These are phyloP conservation scores for Cheilosia urbana DNA, from an alignment of 2,888 invertebrate genomes.

Conservation along the genomic window DNA sequence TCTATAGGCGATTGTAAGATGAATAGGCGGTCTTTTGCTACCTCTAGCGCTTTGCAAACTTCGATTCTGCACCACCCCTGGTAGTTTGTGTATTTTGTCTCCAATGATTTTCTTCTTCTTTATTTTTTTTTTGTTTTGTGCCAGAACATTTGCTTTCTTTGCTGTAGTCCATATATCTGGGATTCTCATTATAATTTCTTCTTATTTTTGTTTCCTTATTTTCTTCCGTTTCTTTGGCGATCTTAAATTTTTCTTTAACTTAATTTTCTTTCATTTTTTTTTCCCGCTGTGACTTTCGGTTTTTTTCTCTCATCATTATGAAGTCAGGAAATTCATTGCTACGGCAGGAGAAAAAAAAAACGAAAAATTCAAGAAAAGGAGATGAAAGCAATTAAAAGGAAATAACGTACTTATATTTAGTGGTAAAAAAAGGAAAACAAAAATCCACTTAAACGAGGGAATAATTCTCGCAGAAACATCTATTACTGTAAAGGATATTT, in stretches of 20 bases:
- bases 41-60: slow-evolving; percentile 51
- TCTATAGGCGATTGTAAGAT: slow-evolving; percentile 36
- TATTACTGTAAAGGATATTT: slow-evolving; percentile 55
- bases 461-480: slow-evolving; percentile 31
- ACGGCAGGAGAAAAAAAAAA: slow-evolving; percentile 27
- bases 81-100: background rate
- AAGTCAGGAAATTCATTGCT: slow-evolving; percentile 65
- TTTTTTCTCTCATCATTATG: slow-evolving; percentile 56
- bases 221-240: slow-evolving; percentile 68
- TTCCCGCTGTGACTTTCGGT: background rate
- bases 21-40: slow-evolving; percentile 46
- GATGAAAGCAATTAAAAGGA: slow-evolving; percentile 74
- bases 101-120: no score
- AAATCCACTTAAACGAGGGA: slow-evolving; percentile 15
- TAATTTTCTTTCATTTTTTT: slow-evolving; percentile 19
- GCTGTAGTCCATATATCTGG: slow-evolving; percentile 50
- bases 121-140: slow-evolving; percentile 13
- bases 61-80: slow-evolving; percentile 39
- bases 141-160: slow-evolving; percentile 63
- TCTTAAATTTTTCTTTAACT: slow-evolving; percentile 66
- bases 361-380: slow-evolving; percentile 62
- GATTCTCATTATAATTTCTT: slow-evolving; percentile 69
- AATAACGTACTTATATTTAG: slow-evolving; percentile 37
- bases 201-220: slow-evolving; percentile 20
- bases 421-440: slow-evolving; percentile 39